Conservation (phyloP, 2,797 vertebrate species). For the Onychomys torridus region DNA sequence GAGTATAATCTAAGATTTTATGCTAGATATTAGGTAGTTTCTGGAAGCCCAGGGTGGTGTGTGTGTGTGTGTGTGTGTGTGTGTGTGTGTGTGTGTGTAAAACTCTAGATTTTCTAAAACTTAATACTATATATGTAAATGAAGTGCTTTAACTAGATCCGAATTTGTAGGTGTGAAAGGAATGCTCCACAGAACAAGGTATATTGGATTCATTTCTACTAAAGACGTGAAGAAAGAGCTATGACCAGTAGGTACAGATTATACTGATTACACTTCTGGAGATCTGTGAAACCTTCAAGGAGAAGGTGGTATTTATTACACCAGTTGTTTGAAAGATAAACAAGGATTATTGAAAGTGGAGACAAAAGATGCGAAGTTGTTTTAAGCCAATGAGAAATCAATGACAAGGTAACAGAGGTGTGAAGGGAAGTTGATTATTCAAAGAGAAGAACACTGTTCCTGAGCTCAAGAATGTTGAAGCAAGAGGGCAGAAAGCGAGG, state of each 20-base stretch:
- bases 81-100: not conserved
- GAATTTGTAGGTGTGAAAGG: not conserved
- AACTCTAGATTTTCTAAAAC: not conserved
- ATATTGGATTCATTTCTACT: not conserved
- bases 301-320: not conserved
- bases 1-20: not conserved
- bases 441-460: conserved; percentile 19
- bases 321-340: not conserved
- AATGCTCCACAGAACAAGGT: not conserved
- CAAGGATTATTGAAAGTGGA: conserved; percentile 4
- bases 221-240: not conserved
- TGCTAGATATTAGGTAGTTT: not conserved
- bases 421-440: not conserved
- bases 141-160: conserved; percentile 3
- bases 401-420: not conserved
- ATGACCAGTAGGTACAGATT: not conserved
- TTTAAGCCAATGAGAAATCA: not conserved
- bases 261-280: not conserved
- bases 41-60: not conserved
- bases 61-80: not conserved
- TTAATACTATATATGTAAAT: not conserved
- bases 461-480: not conserved
- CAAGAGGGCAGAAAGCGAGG: conserved; percentile 42
- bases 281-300: not conserved
- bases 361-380: not conserved